Conservation (phyloP, 2,797 vertebrate genomes). For the Lerista edwardsae region DNA sequence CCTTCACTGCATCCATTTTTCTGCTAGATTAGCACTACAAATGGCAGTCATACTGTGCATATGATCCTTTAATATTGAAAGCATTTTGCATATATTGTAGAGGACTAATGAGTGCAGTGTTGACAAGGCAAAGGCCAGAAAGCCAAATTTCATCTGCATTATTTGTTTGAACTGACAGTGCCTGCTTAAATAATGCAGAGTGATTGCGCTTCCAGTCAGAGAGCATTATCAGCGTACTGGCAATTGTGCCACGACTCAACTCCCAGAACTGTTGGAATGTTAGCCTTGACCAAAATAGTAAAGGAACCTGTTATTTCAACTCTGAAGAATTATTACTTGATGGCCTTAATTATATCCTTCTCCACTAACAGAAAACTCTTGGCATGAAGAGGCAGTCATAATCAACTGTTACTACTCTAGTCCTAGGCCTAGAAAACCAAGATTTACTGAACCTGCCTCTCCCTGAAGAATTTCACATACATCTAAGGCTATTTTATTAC, state of each 20-base stretch:
- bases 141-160: neutral
- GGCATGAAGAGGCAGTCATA: neutral
- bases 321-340: neutral
- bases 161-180: neutral
- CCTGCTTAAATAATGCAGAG: slow-evolving; percentile 5
- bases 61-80: neutral
- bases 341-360: neutral
- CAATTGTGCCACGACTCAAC: neutral
- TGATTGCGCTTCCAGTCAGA: neutral
- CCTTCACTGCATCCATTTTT: neutral
- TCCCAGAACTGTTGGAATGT: neutral
- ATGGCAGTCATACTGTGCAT: neutral
- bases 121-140: neutral
- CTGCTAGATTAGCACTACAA: neutral
- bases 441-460: neutral
- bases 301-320: neutral
- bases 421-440: neutral
- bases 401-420: neutral
- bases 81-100: neutral
- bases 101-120: neutral
- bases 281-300: neutral
- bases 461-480: neutral
- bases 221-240: neutral
- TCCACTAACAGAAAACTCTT: neutral
- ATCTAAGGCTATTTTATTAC: neutral